A percentile compares a stretch with the other conserved stretches of the same genome.
These are phyloP conservation scores for Acanthosoma haemorrhoidale DNA, from an alignment of 2,888 invertebrate species.

Conservation along the genomic window DNA sequence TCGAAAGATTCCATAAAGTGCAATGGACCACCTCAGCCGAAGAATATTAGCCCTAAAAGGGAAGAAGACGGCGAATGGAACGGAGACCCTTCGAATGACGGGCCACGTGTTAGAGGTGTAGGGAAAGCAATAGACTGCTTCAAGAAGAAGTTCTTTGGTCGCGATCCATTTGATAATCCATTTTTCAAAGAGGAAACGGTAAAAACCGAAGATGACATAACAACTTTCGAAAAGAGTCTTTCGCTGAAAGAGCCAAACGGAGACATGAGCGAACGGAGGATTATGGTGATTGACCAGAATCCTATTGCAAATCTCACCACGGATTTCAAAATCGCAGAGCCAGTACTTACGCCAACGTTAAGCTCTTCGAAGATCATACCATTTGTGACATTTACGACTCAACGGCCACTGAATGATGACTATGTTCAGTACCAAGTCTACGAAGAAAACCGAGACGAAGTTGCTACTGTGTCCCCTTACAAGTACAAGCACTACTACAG, in stretches of 20 bases:
- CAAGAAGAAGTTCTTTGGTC: constrained; percentile 67
- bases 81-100: constrained; percentile 41
- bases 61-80: constrained; percentile 43
- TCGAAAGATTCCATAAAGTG: constrained; percentile 49
- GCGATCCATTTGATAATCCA: constrained; percentile 68
- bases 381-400: not conserved
- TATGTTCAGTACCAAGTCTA: constrained; percentile 7
- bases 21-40: constrained; percentile 45
- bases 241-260: not conserved
- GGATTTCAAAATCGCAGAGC: not conserved
- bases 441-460: not conserved
- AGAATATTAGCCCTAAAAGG: constrained; percentile 43
- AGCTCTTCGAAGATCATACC: not conserved
- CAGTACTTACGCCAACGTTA: not conserved
- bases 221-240: not conserved
- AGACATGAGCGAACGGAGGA: not conserved
- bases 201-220: not conserved
- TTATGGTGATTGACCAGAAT: not conserved
- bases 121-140: constrained; percentile 71
- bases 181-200: constrained; percentile 52
- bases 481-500: constrained; percentile 26
- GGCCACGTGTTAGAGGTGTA: constrained; percentile 55
- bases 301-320: not conserved
- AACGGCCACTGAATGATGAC: not conserved
- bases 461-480: not conserved